These are phyloP conservation scores for Bubo scandiacus DNA, from an alignment of 2,113 vertebrate genomes.

Conservation along the genomic window DNA sequence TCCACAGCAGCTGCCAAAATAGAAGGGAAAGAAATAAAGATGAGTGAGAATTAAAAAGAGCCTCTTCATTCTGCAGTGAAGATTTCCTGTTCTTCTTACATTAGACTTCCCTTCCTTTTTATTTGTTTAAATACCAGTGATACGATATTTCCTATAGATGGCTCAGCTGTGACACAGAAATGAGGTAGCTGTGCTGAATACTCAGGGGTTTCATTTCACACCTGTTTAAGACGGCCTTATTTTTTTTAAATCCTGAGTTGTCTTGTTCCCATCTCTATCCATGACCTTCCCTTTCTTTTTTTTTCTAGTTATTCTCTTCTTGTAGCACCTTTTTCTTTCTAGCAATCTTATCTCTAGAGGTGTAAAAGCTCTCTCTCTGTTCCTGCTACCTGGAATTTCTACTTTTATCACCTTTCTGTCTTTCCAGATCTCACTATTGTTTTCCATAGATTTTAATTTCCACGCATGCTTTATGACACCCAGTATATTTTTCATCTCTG, in stretches of 20 bases:
- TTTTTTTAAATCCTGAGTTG: not conserved
- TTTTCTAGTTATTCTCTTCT: not conserved
- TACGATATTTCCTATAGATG: conserved; percentile 49
- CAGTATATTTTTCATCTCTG: not conserved
- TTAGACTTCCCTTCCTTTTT: not conserved
- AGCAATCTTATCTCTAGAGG: not conserved
- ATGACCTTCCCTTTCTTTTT: not conserved
- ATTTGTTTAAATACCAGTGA: conserved; percentile 24
- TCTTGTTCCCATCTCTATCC: not conserved
- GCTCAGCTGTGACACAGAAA: conserved; percentile 62
- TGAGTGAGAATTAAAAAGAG: not conserved
- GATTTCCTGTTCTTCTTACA: not conserved
- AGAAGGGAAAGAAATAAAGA: not conserved
- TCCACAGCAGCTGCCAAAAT: not conserved
- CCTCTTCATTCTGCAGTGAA: not conserved
- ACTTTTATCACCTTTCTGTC: not conserved
- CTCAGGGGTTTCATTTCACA: not conserved
- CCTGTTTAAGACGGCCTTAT: not conserved
- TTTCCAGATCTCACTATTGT: not conserved
- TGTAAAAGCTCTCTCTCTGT: not conserved
- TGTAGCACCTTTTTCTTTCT: not conserved
- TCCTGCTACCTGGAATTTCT: not conserved
- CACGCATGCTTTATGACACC: not conserved
- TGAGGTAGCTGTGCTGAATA: not conserved
- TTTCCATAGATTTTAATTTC: not conserved